A percentile compares a stretch with the other conserved stretches of the same genome.
phyloP scores from a whole-genome alignment of 2,797 vertebrate genomes.

The Cetoscarus ocellatus region DNA sequence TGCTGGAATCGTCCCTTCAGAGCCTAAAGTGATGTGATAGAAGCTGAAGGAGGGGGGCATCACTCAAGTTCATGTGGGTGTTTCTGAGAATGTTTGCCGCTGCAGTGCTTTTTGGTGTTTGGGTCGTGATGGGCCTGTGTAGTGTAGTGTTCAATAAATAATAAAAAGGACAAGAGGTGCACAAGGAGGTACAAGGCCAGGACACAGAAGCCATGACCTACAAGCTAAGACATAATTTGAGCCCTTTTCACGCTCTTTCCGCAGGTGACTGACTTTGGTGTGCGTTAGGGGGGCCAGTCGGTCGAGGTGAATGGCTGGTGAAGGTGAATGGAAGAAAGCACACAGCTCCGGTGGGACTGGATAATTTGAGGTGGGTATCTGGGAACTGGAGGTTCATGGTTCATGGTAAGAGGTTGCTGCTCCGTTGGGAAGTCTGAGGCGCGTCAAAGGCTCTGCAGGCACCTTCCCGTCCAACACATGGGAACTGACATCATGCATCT shows the following conservation, averaged over 20 bases:
- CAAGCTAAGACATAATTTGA: conserved; percentile 24
- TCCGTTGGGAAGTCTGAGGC: conserved; percentile 63
- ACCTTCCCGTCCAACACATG: conserved; percentile 57
- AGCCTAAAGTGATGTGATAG: too few species aligned
- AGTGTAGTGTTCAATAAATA: conserved; percentile 43
- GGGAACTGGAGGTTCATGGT: conserved; percentile 64
- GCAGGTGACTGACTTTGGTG: conserved; percentile 70
- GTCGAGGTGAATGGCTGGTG: conserved; percentile 25
- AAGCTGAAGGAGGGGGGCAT: too few species aligned
- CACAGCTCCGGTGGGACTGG: conserved; percentile 42
- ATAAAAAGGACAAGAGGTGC: conserved; percentile 1
- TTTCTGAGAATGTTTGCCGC: conserved; percentile 1
- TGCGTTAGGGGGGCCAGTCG: conserved; percentile 43
- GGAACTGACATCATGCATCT: conserved; percentile 80
- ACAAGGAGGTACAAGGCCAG: conserved; percentile 38
- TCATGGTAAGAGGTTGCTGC: conserved; percentile 48
- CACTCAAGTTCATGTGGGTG: not conserved
- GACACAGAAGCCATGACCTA: conserved; percentile 48
- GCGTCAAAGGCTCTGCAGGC: conserved; percentile 57
- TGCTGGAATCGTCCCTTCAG: too few species aligned
- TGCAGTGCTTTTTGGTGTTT: not conserved
- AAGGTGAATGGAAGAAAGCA: conserved; percentile 60
- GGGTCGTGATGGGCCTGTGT: not conserved
- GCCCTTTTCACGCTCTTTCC: conserved; percentile 29
- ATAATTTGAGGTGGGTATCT: conserved; percentile 64